phyloP scores from a whole-genome alignment of 2,113 vertebrate species.

The Todiramphus saurophagus region DNA sequence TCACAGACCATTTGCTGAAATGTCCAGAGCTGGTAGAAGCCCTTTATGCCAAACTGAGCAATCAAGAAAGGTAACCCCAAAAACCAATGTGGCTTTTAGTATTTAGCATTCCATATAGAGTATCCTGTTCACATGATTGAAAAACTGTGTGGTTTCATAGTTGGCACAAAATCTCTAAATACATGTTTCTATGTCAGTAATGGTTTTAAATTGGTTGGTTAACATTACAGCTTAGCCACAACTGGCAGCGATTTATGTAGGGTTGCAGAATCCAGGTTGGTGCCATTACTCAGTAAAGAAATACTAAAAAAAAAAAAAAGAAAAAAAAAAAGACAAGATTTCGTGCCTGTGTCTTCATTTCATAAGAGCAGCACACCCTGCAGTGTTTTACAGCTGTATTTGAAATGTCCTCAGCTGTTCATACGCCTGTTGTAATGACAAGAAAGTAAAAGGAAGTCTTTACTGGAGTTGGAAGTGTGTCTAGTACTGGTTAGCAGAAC shows the following conservation, averaged over 20 bases:
- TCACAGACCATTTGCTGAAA: constrained; percentile 88
- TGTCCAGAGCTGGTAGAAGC: constrained; percentile 82
- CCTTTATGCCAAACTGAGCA: constrained; percentile 86
- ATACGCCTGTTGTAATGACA: background rate
- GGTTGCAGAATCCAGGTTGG: constrained; percentile 70
- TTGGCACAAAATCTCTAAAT: constrained; percentile 72
- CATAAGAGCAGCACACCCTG: constrained; percentile 38
- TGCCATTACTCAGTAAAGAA: constrained; percentile 40
- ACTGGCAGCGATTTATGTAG: constrained; percentile 66
- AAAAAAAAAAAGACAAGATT: background rate
- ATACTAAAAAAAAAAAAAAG: background rate
- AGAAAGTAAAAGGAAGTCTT: background rate
- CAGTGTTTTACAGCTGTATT: background rate
- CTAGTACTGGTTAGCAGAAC: background rate
- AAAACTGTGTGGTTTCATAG: constrained; percentile 70
- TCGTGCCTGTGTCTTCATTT: constrained; percentile 24
- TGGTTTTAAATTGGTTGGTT: constrained; percentile 80
- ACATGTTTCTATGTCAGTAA: constrained; percentile 77
- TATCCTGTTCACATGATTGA: constrained; percentile 65
- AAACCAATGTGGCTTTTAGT: constrained; percentile 64
- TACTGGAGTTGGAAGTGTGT: background rate
- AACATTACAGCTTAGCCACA: constrained; percentile 73
- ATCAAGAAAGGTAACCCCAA: constrained; percentile 86
- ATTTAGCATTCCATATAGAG: constrained; percentile 65
- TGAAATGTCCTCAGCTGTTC: background rate